phyloP scores from a whole-genome alignment of 2,113 vertebrate species.

The Pelodiscus sinensis region DNA sequence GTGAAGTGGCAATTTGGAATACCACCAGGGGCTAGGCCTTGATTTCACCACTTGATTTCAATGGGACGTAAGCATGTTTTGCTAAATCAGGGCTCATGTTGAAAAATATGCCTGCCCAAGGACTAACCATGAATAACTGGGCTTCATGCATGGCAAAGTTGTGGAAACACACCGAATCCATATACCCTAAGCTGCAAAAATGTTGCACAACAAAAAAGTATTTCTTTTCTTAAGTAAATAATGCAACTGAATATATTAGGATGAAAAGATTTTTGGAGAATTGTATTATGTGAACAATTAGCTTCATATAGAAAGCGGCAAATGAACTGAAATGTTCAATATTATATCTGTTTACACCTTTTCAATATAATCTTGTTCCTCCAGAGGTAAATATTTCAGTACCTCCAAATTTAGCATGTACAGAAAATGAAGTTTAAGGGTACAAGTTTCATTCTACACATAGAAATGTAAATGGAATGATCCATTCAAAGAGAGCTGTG shows the following conservation, averaged over 20 bases:
- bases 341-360: background rate
- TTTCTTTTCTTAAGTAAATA: background rate
- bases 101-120: background rate
- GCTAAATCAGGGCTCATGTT: background rate
- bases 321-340: background rate
- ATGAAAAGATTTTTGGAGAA: background rate
- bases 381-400: background rate
- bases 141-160: background rate
- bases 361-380: background rate
- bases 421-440: background rate
- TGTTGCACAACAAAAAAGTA: background rate
- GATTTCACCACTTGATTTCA: background rate
- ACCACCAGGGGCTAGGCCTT: background rate
- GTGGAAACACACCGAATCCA: background rate
- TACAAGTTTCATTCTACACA: background rate
- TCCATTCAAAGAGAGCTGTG: background rate
- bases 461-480: no score
- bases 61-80: background rate
- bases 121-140: background rate
- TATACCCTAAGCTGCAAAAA: background rate
- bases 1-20: fast-evolving
- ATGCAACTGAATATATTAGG: background rate
- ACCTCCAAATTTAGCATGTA: background rate
- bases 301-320: background rate
- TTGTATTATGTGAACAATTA: background rate